Evolutionary conservation across 1,140 invertebrate species (phyloP).

Genomic region (Oryzaephilus surinamensis): DNA sequence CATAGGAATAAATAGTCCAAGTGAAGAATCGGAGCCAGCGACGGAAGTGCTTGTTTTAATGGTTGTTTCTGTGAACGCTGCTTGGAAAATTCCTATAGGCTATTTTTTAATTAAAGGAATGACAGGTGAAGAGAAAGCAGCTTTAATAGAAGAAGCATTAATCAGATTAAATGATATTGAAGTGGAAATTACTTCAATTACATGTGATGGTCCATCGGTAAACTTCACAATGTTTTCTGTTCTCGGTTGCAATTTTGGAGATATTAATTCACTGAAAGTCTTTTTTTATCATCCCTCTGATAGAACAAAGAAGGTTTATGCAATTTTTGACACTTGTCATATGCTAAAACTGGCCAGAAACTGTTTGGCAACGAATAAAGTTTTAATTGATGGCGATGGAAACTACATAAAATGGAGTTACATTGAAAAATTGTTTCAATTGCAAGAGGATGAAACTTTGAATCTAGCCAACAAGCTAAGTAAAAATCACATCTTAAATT

Average conservation of each 20-base stretch:
- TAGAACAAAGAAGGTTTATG: too few species aligned
- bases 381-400: slow-evolving; percentile 19
- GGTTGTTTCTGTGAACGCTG: slow-evolving; percentile 2
- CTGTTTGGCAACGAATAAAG: slow-evolving; percentile 18
- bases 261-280: background rate
- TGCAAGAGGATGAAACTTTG: slow-evolving; percentile 27
- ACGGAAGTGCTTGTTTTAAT: slow-evolving; percentile 12
- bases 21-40: slow-evolving; percentile 4
- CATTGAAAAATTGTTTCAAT: slow-evolving; percentile 21
- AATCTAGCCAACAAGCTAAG: slow-evolving; percentile 28
- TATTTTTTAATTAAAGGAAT: too few species aligned
- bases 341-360: slow-evolving; percentile 28
- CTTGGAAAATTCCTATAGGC: slow-evolving; percentile 10
- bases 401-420: slow-evolving; percentile 20
- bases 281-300: too few species aligned
- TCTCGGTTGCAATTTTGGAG: background rate
- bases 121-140: slow-evolving; percentile 1
- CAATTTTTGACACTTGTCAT: slow-evolving; percentile 22
- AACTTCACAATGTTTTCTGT: background rate
- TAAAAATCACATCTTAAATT: slow-evolving; percentile 26
- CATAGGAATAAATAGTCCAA: background rate
- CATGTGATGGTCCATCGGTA: slow-evolving; percentile 9
- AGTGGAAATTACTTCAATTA: slow-evolving; percentile 3
- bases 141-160: slow-evolving; percentile 1
- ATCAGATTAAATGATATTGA: slow-evolving; percentile 2